Percentiles rank a stretch among this genome's conserved stretches.
Conservation (phyloP, 1,140 invertebrate species). For the Lordiphosa stackelbergi region DNA sequence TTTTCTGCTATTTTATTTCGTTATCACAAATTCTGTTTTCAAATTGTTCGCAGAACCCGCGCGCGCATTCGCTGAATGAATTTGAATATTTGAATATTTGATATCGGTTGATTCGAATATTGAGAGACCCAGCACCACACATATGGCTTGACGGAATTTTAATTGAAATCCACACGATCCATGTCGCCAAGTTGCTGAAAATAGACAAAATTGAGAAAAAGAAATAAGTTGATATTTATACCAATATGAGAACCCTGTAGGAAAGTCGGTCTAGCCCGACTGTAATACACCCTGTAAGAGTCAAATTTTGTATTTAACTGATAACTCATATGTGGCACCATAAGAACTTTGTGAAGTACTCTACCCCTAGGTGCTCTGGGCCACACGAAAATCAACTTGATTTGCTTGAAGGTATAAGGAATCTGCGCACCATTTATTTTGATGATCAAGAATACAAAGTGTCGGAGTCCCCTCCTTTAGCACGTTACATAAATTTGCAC, state of each 20-base stretch:
- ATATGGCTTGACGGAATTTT: conserved; percentile 59
- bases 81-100: conserved; percentile 65
- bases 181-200: conserved; percentile 63
- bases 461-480: too few relatives aligned
- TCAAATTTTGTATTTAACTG: too few relatives aligned
- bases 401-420: too few relatives aligned
- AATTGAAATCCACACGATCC: conserved; percentile 63
- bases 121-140: conserved; percentile 5
- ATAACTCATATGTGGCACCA: too few relatives aligned
- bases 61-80: conserved; percentile 53
- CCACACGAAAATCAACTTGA: too few relatives aligned
- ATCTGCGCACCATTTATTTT: too few relatives aligned
- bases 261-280: neutral
- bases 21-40: conserved; percentile 20
- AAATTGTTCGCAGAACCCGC: conserved; percentile 39
- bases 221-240: conserved; percentile 26
- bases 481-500: too few relatives aligned
- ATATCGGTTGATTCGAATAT: conserved; percentile 51
- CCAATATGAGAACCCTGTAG: conserved; percentile 1
- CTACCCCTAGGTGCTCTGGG: too few relatives aligned
- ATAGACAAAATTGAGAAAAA: conserved; percentile 44
- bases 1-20: neutral
- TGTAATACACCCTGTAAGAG: too few relatives aligned
- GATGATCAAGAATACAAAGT: too few relatives aligned
- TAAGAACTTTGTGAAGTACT: too few relatives aligned